phyloP scores from a whole-genome alignment of 2,888 invertebrate genomes.

The Mellilla xanthometata region DNA sequence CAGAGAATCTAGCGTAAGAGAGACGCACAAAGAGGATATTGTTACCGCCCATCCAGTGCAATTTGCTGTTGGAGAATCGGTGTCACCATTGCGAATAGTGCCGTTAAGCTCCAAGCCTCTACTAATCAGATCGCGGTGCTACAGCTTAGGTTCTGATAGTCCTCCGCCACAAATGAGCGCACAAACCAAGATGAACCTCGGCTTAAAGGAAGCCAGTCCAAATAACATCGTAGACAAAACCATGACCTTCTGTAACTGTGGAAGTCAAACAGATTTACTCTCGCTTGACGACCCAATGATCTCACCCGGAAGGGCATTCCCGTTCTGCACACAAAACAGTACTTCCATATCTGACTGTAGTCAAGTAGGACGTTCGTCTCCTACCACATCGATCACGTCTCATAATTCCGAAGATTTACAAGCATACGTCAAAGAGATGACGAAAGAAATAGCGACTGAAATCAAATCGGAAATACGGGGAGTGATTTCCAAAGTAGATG shows the following conservation, averaged over 20 bases:
- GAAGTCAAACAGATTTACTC: constrained; percentile 88
- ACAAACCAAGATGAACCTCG: constrained; percentile 85
- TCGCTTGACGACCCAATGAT: constrained; percentile 83
- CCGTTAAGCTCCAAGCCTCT: constrained; percentile 52
- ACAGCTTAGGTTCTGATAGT: constrained; percentile 84
- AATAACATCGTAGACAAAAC: constrained; percentile 59
- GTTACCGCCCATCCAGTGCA: constrained; percentile 75
- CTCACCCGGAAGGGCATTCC: constrained; percentile 65
- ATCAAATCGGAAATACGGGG: constrained; percentile 91
- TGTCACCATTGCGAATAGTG: constrained; percentile 69
- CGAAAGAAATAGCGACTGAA: constrained; percentile 90
- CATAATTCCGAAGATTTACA: constrained; percentile 86
- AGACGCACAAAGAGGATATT: constrained; percentile 64
- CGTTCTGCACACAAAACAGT: constrained; percentile 70
- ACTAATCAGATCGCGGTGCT: constrained; percentile 81
- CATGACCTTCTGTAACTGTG: constrained; percentile 85
- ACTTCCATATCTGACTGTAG: constrained; percentile 81
- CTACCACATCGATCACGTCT: constrained; percentile 77
- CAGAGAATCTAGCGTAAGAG: constrained; percentile 71
- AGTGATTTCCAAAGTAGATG: constrained; percentile 91
- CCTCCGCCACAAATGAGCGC: constrained; percentile 83
- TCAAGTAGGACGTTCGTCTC: constrained; percentile 80
- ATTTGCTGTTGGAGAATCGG: constrained; percentile 87
- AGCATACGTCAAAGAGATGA: constrained; percentile 90
- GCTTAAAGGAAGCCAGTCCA: constrained; percentile 79